phyloP scores from a whole-genome alignment of 1,140 invertebrate genomes.

The Dendrolimus kikuchii region DNA sequence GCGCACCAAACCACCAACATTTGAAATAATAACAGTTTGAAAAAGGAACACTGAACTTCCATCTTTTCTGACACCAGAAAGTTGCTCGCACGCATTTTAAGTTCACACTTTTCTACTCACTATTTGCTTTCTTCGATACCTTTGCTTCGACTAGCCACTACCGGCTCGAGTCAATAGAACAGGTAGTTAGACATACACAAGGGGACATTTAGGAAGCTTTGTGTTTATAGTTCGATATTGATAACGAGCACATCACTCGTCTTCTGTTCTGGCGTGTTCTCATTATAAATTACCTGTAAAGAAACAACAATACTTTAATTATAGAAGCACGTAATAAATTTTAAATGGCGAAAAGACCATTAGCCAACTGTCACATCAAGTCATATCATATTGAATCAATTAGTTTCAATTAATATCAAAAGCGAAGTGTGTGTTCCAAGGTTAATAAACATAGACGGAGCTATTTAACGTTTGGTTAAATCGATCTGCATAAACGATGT shows the following conservation, averaged over 20 bases:
- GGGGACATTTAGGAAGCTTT: slow-evolving; percentile 37
- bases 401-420: slow-evolving; percentile 6
- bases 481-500: background rate
- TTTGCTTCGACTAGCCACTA: slow-evolving; percentile 11
- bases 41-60: slow-evolving; percentile 56
- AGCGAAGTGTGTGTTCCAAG: slow-evolving; percentile 4
- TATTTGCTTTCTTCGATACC: slow-evolving; percentile 8
- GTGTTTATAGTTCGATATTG: slow-evolving; percentile 57
- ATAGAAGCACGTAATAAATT: background rate
- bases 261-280: slow-evolving; percentile 30
- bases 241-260: slow-evolving; percentile 32
- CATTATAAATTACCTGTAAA: slow-evolving; percentile 61
- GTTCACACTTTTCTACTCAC: slow-evolving; percentile 10
- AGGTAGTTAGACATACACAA: background rate
- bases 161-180: slow-evolving; percentile 3
- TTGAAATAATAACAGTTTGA: slow-evolving; percentile 56
- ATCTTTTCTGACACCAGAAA: slow-evolving; percentile 47
- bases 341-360: slow-evolving; percentile 7
- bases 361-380: slow-evolving; percentile 14
- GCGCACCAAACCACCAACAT: slow-evolving; percentile 45
- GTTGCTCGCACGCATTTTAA: slow-evolving; percentile 43
- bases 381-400: slow-evolving; percentile 11
- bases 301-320: slow-evolving; percentile 19
- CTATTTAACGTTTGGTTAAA: slow-evolving; percentile 2
- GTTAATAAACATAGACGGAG: background rate